Evolutionary conservation across 2,797 vertebrate species (phyloP), one percentile per base, ranked within the genome.

Genomic region (Acipenser ruthenus): DNA sequence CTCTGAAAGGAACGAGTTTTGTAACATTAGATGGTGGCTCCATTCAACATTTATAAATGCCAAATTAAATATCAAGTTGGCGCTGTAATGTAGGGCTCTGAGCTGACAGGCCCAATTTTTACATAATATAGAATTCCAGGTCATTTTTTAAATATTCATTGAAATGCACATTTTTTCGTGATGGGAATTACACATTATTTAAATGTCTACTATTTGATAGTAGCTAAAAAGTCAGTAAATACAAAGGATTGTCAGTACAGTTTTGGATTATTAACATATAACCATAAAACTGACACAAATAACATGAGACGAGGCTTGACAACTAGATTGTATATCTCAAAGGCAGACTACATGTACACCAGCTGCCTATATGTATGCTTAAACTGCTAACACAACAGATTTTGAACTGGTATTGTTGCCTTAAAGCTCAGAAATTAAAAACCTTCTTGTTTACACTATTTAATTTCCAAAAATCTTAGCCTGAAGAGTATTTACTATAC

Each of bases 21-120:
- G 18, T 37, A 62, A 62, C 60, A 62, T 62, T 12, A 69, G 62
- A 71, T 77, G 48, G 48, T 67, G 7, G 68, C 69, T 1, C 77
- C 77, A 83, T 78, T 89, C 79, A 86, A 83, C 73, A 85, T 84
- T 89, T 88, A 85, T 82, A 86, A 86, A 80, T 81, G 82, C 71
- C 76, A 88, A 74, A 37, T 82, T 78, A 86, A 84, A 84, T 82
- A 88, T 81, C 76, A 86, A 71, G 72, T 71, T 63, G 70, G 73
- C 80, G 72, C 78, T 67, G 72, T 68, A 72, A 77, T 76, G 74
- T 74, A 72, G 67, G 79, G 75, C 76, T 73, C 68, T 67, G 68
- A 76, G 70, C 71, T 78, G 81, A 77, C 82, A 80, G 76, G 64
- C 67, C 72, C 73, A 64, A 66, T 73, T 80, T 74, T 77, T 71